A percentile compares a stretch with the other conserved stretches of the same genome.
Evolutionary conservation across 2,113 vertebrate genomes (phyloP).

Genomic region (Casuarius casuarius): DNA sequence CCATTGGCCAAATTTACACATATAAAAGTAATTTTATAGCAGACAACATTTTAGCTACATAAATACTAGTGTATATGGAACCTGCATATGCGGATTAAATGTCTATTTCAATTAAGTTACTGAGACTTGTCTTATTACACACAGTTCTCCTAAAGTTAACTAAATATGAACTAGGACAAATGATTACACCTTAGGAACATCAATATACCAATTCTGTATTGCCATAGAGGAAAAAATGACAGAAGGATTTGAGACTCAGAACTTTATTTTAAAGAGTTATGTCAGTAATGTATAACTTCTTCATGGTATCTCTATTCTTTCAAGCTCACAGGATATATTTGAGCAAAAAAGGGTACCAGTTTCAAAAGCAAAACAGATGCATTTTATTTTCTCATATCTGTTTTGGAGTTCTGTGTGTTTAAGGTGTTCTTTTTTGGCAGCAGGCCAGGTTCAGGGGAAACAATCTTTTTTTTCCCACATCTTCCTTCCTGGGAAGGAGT

Average conservation of each 20-base stretch:
- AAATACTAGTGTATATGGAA: background rate
- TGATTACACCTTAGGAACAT: background rate
- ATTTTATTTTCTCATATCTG: background rate
- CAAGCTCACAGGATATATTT: background rate
- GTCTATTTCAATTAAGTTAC: background rate
- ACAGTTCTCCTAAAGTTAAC: background rate
- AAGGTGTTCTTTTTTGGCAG: background rate
- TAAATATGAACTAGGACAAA: background rate
- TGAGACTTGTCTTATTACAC: background rate
- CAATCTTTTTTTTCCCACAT: background rate
- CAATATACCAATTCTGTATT: background rate
- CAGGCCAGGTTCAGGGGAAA: background rate
- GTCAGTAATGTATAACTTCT: background rate
- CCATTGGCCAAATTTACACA: background rate
- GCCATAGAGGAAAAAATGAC: background rate
- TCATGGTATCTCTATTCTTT: background rate
- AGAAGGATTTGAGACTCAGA: background rate
- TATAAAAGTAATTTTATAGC: background rate
- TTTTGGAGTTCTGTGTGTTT: background rate
- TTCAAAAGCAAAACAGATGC: background rate
- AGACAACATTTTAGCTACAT: background rate
- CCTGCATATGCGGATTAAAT: background rate
- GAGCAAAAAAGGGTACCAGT: background rate
- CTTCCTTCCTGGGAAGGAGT: background rate
- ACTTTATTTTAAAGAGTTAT: rapidly evolving